Evolutionary conservation across 2,113 vertebrate species (phyloP).

Genomic region (Thryonomys swinderianus): DNA sequence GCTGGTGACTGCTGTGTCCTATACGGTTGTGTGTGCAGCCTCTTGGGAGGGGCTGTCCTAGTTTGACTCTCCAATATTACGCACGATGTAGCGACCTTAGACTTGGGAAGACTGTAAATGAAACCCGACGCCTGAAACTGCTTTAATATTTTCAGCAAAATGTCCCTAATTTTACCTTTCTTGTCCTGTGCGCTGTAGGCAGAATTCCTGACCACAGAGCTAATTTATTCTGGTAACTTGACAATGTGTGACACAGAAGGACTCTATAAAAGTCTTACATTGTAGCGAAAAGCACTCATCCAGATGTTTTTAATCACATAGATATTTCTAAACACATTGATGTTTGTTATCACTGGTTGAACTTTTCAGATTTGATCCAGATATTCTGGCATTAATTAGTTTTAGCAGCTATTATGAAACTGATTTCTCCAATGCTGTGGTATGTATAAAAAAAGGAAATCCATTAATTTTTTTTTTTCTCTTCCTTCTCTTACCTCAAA

Average conservation of each 20-base stretch:
- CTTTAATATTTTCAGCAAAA: background rate
- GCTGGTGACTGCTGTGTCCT: background rate
- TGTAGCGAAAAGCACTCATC: background rate
- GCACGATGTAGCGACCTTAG: background rate
- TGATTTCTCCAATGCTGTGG: background rate
- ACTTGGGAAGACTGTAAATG: background rate
- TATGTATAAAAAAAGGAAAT: background rate
- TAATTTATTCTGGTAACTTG: background rate
- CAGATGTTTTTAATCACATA: background rate
- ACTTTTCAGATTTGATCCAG: background rate
- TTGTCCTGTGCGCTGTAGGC: background rate
- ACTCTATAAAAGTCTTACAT: background rate
- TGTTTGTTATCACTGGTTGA: background rate
- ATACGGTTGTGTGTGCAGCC: background rate
- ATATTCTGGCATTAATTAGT: background rate
- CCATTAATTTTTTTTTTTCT: background rate
- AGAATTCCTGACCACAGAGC: background rate
- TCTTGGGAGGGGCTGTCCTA: background rate
- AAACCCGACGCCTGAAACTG: background rate
- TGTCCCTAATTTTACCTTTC: background rate
- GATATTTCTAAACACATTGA: background rate
- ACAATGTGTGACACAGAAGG: background rate
- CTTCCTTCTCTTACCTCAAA: background rate
- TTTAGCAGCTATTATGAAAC: background rate
- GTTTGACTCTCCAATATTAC: background rate